A percentile compares a stretch with the other conserved stretches of the same genome.
Conservation (phyloP, 1,140 invertebrate species). For the Micrasema minimum region DNA sequence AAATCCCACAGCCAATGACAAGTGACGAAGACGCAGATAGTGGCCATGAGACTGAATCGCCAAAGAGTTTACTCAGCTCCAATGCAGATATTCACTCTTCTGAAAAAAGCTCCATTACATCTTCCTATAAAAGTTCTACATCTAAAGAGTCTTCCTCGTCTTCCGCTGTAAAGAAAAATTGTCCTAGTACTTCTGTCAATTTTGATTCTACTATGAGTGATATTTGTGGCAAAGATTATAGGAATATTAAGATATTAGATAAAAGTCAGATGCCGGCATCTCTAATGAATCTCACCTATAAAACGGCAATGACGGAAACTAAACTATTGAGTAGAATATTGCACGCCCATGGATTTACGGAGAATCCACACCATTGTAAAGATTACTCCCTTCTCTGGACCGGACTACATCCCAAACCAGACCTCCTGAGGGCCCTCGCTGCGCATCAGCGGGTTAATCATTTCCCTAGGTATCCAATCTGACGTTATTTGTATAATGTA, state of each 20-base stretch:
- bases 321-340: constrained; percentile 79
- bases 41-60: constrained; percentile 24
- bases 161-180: constrained; percentile 1
- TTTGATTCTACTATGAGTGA: constrained; percentile 28
- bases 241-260: constrained; percentile 58
- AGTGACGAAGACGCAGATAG: constrained; percentile 22
- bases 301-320: constrained; percentile 83
- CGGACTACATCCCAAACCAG: constrained; percentile 90
- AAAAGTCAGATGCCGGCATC: constrained; percentile 73
- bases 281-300: constrained; percentile 81
- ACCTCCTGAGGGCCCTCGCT: constrained; percentile 80
- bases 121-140: constrained; percentile 2
- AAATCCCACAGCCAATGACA: not conserved
- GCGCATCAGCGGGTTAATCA: constrained; percentile 93
- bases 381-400: constrained; percentile 93
- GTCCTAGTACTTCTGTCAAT: constrained; percentile 23
- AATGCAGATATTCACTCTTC: constrained; percentile 38
- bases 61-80: constrained; percentile 12
- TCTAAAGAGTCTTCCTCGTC: constrained; percentile 23
- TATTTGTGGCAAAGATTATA: constrained; percentile 39
- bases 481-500: too few relatives aligned
- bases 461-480: constrained; percentile 93
- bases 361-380: constrained; percentile 71
- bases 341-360: constrained; percentile 78
- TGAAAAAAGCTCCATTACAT: not conserved